A percentile compares a stretch with the other conserved stretches of the same genome.
Evolutionary conservation across 2,113 vertebrate genomes (phyloP).

Genomic region (Nematolebias whitei): DNA sequence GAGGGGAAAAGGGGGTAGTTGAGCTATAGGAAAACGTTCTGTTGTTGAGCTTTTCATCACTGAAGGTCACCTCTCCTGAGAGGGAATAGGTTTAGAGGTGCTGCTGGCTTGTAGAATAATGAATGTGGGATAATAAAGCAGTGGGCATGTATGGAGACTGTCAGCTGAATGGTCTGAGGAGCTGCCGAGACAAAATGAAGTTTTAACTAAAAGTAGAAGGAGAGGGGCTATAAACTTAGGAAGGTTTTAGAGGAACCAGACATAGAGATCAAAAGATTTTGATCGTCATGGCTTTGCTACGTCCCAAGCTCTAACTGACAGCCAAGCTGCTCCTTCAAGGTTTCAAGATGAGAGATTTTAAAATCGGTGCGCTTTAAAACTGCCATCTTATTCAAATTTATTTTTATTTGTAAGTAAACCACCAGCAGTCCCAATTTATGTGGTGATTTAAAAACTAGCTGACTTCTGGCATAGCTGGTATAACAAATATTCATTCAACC

Average conservation of each 20-base stretch:
- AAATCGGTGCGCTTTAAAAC: constrained; percentile 1
- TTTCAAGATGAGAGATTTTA: constrained; percentile 18
- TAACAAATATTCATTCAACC: constrained; percentile 2
- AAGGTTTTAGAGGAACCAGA: constrained; percentile 22
- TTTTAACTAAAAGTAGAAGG: constrained; percentile 35
- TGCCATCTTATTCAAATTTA: constrained; percentile 1
- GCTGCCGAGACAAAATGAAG: constrained; percentile 4
- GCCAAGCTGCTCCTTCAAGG: constrained; percentile 22
- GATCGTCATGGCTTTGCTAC: constrained; percentile 9
- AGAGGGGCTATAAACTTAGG: constrained; percentile 4
- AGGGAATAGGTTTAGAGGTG: constrained; percentile 31
- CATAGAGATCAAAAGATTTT: constrained; percentile 44
- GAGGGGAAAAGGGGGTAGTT: constrained; percentile 17
- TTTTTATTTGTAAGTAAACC: constrained; percentile 16
- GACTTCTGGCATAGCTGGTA: background rate
- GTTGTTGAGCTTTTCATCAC: constrained; percentile 37
- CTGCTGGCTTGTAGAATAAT: constrained; percentile 21
- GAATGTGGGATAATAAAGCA: constrained; percentile 11
- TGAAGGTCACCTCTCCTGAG: constrained; percentile 10
- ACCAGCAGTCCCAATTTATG: constrained; percentile 26
- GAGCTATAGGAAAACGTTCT: constrained; percentile 23
- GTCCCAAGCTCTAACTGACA: constrained; percentile 11
- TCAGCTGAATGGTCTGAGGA: constrained; percentile 20
- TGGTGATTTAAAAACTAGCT: constrained; percentile 30
- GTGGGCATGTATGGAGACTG: constrained; percentile 7